Base-by-base conservation (phyloP, 2,888 invertebrate genomes). In the Apomyelois bistriatella region DNA sequence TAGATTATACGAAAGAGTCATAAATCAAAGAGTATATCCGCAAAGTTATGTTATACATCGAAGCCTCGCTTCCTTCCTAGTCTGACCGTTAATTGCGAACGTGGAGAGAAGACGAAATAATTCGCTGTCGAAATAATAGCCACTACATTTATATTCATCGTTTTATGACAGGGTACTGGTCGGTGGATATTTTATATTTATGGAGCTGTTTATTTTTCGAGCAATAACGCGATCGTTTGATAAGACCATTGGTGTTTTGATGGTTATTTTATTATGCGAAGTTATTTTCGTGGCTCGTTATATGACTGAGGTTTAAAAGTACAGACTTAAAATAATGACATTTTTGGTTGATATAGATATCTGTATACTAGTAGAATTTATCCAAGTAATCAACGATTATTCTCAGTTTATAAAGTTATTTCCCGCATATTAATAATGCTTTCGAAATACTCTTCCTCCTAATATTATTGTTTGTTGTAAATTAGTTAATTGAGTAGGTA, bases 1-100 rank as follows among this genome's bases (percentile, higher is more conserved):
- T 67, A 73, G 60, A 70, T 74, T 72, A 72, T 68, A 70, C 65
- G 53, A 59, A 55, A 59, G 59, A 56, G 57, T 62, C 62, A 74
- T 82, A 82, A 80, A 81, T 82, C 76, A 81, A 67, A 70, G 70
- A 67, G 65, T 61, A 64, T 64, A 65, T 79, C 76, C 74, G 74
- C 52, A 64, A 75, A 83, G 79, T 75, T 68, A 65, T 63, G 73
- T 70, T 72, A 68, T 78, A 76, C 77, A 79, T 79, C 74, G 78
- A 72, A 68, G 75, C 67, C 70, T 71, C 68, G 66, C 66, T 78
- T 81, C 82, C 80, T 79, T 78, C 78, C 81, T 64, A 62, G 64
- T 58, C 69, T 70, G 74, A 69, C 71, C 75, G 61, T 72, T 79
- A 81, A 81, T 81, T 79, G 77, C 71, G 65, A 60, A 70, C 68